phyloP scores from a whole-genome alignment of 2,888 invertebrate genomes.

The Seladonia tumulorum region DNA sequence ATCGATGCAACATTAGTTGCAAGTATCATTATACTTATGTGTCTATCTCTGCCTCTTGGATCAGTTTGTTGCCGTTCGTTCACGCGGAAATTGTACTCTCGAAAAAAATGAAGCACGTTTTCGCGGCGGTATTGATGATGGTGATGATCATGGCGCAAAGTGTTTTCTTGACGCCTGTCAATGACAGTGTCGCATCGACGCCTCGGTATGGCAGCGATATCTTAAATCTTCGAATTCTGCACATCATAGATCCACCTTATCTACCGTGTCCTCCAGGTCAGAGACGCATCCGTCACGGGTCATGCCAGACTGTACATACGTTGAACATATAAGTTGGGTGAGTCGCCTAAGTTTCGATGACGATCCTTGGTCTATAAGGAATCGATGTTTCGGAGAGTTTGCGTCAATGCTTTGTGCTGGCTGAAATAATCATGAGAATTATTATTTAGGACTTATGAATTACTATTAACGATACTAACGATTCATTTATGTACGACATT shows the following conservation, averaged over 20 bases:
- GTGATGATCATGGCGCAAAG: not conserved
- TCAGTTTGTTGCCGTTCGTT: not conserved
- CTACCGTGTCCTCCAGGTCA: not conserved
- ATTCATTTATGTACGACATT: too few species aligned
- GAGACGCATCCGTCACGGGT: not conserved
- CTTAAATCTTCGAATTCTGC: too few species aligned
- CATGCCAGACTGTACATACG: too few species aligned
- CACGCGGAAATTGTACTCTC: not conserved
- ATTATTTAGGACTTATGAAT: too few species aligned
- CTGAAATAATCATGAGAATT: not conserved
- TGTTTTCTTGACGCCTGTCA: not conserved
- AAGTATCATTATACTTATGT: not conserved
- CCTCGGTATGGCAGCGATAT: too few species aligned
- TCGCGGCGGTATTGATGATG: not conserved
- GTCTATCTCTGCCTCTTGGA: not conserved
- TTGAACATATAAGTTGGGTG: not conserved
- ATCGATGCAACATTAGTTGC: not conserved
- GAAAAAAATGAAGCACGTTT: not conserved
- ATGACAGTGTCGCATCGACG: too few species aligned
- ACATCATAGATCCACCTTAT: accelerated
- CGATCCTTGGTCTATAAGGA: not conserved
- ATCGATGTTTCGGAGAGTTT: not conserved
- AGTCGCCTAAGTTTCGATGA: not conserved
- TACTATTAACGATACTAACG: too few species aligned
- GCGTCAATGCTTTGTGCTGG: not conserved